Conservation (phyloP, 2,113 vertebrate species). For the Hydropotes inermis region DNA sequence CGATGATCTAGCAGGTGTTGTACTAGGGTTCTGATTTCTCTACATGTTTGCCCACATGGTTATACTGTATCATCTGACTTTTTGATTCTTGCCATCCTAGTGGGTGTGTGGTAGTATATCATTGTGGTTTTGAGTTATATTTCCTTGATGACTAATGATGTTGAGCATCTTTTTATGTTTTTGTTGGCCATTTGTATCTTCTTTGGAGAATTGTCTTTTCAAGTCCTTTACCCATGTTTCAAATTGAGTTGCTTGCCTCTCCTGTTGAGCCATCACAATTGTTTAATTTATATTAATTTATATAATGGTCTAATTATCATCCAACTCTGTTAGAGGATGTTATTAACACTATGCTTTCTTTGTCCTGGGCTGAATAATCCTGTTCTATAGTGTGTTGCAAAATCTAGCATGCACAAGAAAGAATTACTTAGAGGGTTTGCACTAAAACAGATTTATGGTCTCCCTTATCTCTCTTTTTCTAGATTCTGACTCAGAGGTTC, state of each 20-base stretch:
- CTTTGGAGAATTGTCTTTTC: background rate
- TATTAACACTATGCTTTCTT: background rate
- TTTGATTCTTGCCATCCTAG: background rate
- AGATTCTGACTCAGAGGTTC: background rate
- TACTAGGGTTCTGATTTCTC: background rate
- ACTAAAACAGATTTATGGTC: background rate
- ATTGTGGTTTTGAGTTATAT: background rate
- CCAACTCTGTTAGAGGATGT: background rate
- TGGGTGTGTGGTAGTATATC: background rate
- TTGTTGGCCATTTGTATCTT: background rate
- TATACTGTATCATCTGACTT: background rate
- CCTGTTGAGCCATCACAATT: background rate
- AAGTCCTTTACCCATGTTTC: background rate
- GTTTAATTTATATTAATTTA: background rate
- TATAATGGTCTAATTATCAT: background rate
- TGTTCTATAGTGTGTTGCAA: background rate
- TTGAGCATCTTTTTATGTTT: background rate
- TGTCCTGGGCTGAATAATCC: background rate
- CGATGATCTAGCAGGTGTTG: no score
- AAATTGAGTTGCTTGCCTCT: background rate
- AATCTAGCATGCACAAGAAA: background rate
- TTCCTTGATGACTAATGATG: background rate
- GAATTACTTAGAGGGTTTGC: background rate
- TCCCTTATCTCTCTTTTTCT: background rate
- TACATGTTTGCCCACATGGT: background rate